Evolutionary conservation across 2,888 invertebrate genomes (phyloP).

Genomic region (Fabriciana adippe): DNA sequence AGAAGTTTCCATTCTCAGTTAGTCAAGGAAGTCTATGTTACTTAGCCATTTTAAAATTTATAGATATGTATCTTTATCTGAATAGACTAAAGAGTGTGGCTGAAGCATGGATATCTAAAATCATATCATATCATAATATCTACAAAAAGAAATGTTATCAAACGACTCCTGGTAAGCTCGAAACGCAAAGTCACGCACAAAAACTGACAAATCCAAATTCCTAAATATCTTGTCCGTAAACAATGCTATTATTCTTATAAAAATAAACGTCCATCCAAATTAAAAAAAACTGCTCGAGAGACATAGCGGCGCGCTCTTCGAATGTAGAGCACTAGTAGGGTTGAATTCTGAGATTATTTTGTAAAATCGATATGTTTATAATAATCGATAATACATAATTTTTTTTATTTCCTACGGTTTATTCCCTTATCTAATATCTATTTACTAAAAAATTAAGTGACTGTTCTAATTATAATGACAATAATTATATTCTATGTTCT

Average conservation of each 20-base stretch:
- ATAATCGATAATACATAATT: not conserved
- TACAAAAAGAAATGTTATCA: constrained; percentile 29
- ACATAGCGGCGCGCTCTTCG: constrained; percentile 59
- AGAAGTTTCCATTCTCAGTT: no score
- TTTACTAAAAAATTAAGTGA: no score
- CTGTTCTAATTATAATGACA: no score
- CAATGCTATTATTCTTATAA: constrained; percentile 74
- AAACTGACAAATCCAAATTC: constrained; percentile 64
- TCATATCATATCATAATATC: constrained; percentile 6
- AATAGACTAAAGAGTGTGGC: not conserved
- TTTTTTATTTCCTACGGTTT: no score
- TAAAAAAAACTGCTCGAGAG: constrained; percentile 59
- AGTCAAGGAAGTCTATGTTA: no score
- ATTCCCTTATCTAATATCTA: no score
- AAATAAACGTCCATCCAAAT: constrained; percentile 69
- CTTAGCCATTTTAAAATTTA: no score
- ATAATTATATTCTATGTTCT: no score
- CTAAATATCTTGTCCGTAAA: constrained; percentile 75
- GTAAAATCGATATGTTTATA: not conserved
- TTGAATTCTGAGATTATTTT: constrained; percentile 40
- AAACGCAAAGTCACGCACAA: constrained; percentile 65
- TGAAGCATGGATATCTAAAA: not conserved
- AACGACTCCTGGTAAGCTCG: constrained; percentile 36
- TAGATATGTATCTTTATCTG: not conserved
- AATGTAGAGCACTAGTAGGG: constrained; percentile 64